Base-by-base conservation (phyloP, 2,888 invertebrate genomes). In the Coelinius sp. region DNA sequence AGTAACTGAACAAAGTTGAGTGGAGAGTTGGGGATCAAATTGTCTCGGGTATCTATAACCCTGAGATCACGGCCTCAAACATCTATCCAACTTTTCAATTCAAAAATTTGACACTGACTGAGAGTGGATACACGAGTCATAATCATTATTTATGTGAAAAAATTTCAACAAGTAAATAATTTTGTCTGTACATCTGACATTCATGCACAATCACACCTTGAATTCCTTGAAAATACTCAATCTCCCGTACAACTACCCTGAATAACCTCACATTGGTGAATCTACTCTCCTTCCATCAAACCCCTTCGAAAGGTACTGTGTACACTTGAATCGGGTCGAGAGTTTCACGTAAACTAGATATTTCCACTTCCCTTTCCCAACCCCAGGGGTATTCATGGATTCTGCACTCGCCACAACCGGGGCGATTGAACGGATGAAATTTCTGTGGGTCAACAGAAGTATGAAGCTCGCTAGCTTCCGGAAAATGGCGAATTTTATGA, bases 341-440 rank as follows among this genome's bases (percentile, higher is more conserved):
- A 59, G 59, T 59, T 59, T 31, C 35, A 59, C 59, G 35, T 59
- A 59, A 59, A 59, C 59, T 59, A 20, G 59, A 25, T 59, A 59
- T 35, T 59, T 35, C 31, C 17, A 59, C 5, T 20, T 14, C 31
- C 59, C 10, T 14, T 14, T 25, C 53, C 8, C n/a, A 22, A 25
- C 53, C 53, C 25, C 53, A 53, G 25, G 53, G 53, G 53, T 53
- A 53, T 53, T 59, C 59, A 59, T 17, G 35, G 31, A 59, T 59
- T 31, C 59, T 59, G 59, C 31, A 59, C 59, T 59, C 8, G 59
- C 59, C 59, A 17, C 59, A 59, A 59, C 35, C 31, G 59, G 59
- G 59, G 35, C 59, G 59, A 59, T 59, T 59, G 59, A 59, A 59
- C 59, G 12, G 59, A 59, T 59, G 59, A 59, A 59, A 59, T 59